phyloP scores from a whole-genome alignment of 2,113 vertebrate genomes.

The Turnix velox region DNA sequence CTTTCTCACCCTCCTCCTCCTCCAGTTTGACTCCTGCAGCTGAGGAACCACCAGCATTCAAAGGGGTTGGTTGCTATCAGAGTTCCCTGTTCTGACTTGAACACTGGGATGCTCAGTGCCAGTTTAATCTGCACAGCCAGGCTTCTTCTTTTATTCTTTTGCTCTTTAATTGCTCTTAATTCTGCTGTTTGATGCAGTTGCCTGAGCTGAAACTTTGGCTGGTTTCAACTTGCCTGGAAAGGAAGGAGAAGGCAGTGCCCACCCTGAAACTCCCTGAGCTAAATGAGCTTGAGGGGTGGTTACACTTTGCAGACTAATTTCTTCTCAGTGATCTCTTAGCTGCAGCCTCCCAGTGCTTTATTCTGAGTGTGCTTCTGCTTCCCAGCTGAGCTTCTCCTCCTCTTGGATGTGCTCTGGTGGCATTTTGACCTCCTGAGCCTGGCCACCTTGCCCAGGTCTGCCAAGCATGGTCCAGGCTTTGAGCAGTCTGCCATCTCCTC shows the following conservation, averaged over 20 bases:
- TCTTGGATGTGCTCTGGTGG: accelerated
- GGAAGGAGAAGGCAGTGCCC: neutral
- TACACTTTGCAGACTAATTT: neutral
- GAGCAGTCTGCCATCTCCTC: neutral
- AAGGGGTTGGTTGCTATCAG: accelerated
- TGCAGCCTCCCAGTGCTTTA: neutral
- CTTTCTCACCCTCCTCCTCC: neutral
- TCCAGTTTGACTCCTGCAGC: neutral
- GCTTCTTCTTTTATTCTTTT: neutral
- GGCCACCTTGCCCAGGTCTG: neutral
- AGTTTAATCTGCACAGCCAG: neutral
- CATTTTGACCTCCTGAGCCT: neutral
- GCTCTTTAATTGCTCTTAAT: neutral
- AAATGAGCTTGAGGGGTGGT: neutral
- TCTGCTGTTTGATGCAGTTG: neutral
- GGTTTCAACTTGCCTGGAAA: neutral
- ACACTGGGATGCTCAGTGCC: neutral
- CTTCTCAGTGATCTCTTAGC: neutral
- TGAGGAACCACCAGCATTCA: accelerated
- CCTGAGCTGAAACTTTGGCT: neutral
- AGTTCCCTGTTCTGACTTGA: neutral
- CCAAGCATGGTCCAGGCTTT: neutral
- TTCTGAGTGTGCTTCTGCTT: neutral
- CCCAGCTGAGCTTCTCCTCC: neutral
- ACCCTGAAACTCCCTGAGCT: neutral